Evolutionary conservation across 2,888 invertebrate species (phyloP).

Genomic region (Oegoconia quadripuncta): DNA sequence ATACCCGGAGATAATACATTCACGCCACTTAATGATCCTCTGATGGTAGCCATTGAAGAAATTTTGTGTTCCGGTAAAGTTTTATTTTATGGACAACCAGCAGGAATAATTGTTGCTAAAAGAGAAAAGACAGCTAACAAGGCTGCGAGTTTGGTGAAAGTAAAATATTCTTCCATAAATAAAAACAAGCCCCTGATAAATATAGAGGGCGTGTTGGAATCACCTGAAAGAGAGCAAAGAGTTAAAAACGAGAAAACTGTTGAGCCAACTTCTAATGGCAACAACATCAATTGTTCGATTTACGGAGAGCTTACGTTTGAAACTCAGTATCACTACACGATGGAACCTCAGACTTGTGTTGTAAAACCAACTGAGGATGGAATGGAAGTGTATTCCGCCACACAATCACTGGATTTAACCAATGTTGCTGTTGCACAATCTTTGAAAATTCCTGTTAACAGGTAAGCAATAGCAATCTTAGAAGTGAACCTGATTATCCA

Average conservation of each 20-base stretch:
- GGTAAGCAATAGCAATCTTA: slow-evolving; percentile 50
- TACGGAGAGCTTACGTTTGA: slow-evolving; percentile 17
- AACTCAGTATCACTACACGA: slow-evolving; percentile 84
- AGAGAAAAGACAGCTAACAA: slow-evolving; percentile 73
- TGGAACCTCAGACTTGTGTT: slow-evolving; percentile 83
- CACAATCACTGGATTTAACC: slow-evolving; percentile 78
- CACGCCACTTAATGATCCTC: slow-evolving; percentile 12
- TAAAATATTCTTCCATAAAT: slow-evolving; percentile 56
- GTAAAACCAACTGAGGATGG: slow-evolving; percentile 84
- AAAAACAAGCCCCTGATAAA: slow-evolving; percentile 41
- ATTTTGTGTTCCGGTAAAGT: slow-evolving; percentile 65
- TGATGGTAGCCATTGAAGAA: slow-evolving; percentile 38
- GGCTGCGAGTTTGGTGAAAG: slow-evolving; percentile 73
- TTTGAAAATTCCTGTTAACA: slow-evolving; percentile 52
- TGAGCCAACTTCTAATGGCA: slow-evolving; percentile 31
- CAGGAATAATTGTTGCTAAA: slow-evolving; percentile 84
- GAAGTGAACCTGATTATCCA: too few relatives aligned
- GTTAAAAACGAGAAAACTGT: slow-evolving; percentile 27
- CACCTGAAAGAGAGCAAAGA: slow-evolving; percentile 31
- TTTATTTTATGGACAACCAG: slow-evolving; percentile 81
- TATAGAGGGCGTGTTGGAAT: slow-evolving; percentile 48
- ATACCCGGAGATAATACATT: slow-evolving; percentile 77
- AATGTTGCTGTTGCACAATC: slow-evolving; percentile 14
- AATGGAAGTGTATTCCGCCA: slow-evolving; percentile 78
- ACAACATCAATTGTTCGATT: slow-evolving; percentile 14